Evolutionary conservation across 2,113 vertebrate species (phyloP).

Genomic region (Callithrix jacchus): DNA sequence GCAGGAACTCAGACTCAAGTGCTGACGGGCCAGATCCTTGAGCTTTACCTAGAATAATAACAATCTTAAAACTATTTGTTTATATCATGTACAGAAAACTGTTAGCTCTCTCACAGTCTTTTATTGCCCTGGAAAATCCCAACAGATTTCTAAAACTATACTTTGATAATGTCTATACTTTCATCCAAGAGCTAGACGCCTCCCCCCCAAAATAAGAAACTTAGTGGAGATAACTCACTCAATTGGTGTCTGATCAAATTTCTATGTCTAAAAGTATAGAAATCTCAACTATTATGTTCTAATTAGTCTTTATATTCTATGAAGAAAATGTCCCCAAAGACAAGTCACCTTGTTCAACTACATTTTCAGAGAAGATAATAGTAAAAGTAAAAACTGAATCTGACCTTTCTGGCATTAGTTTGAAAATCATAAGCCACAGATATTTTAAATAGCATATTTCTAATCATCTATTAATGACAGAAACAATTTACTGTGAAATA

Average conservation of each 20-base stretch:
- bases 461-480: background rate
- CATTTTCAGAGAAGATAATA: background rate
- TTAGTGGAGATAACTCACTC: background rate
- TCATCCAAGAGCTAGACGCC: background rate
- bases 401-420: background rate
- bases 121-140: background rate
- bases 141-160: background rate
- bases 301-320: background rate
- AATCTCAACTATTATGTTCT: background rate
- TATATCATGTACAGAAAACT: background rate
- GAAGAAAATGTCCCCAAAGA: background rate
- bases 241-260: background rate
- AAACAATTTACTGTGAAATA: constrained; percentile 16
- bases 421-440: background rate
- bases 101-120: background rate
- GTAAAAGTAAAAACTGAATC: background rate
- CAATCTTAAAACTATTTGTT: background rate
- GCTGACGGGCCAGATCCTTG: background rate
- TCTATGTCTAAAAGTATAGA: constrained; percentile 10
- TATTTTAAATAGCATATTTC: constrained; percentile 17
- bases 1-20: background rate
- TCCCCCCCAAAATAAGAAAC: background rate
- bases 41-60: background rate
- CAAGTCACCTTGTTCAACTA: constrained; percentile 17
- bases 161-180: background rate